Evolutionary conservation across 2,113 vertebrate genomes (phyloP).

Genomic region (Eudorcas thomsonii): DNA sequence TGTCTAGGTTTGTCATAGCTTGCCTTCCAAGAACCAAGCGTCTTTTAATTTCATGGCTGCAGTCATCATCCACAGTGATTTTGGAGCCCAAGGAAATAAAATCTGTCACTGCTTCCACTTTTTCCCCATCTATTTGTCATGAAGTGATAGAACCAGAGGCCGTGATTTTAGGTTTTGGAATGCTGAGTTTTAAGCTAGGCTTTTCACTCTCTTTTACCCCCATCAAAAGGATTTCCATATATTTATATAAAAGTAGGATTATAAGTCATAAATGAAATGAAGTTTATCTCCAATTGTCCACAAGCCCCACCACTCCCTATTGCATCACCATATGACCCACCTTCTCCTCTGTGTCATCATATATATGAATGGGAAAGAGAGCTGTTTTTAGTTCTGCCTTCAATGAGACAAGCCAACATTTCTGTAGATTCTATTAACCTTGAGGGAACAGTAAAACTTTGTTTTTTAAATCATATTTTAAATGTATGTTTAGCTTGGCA

Average conservation of each 20-base stretch:
- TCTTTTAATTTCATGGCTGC: background rate
- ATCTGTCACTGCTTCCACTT: too few relatives aligned
- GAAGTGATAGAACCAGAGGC: too few relatives aligned
- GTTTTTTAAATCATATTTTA: background rate
- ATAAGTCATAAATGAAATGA: background rate
- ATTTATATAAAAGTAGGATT: background rate
- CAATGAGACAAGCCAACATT: background rate
- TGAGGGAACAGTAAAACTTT: background rate
- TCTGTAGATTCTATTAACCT: background rate
- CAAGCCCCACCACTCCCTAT: background rate
- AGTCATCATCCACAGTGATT: background rate
- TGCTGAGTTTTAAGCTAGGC: too few relatives aligned
- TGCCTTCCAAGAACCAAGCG: background rate
- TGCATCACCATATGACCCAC: rapidly evolving
- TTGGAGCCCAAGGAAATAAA: background rate
- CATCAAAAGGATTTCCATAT: background rate
- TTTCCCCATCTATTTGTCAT: too few relatives aligned
- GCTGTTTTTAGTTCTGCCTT: background rate
- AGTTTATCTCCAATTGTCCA: background rate
- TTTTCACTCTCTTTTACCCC: too few relatives aligned
- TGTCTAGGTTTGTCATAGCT: background rate
- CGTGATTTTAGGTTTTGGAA: too few relatives aligned
- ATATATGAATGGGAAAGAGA: background rate
- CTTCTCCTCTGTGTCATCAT: too few relatives aligned
- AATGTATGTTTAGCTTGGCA: background rate